A percentile compares a stretch with the other conserved stretches of the same genome.
Evolutionary conservation across 2,888 invertebrate species (phyloP).

Genomic region (Chrysodeixis includens): DNA sequence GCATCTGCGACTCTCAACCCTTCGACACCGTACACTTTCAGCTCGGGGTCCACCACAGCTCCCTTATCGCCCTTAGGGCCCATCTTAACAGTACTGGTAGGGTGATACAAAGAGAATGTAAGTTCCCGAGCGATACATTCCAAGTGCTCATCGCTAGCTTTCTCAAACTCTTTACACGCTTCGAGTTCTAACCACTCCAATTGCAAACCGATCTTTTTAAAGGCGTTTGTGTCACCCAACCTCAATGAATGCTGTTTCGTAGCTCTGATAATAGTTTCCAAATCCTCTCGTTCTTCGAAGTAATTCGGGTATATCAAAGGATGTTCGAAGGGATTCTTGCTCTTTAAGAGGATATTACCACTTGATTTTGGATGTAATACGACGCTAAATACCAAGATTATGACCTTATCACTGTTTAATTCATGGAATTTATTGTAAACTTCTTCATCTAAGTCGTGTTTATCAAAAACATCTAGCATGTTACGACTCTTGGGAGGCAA

Average conservation of each 20-base stretch:
- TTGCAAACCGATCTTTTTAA: constrained; percentile 68
- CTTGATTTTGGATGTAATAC: constrained; percentile 91
- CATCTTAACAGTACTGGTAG: constrained; percentile 91
- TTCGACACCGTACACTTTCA: constrained; percentile 87
- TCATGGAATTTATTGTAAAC: constrained; percentile 62
- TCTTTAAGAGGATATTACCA: constrained; percentile 91
- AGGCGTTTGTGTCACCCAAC: constrained; percentile 69
- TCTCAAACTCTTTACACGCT: constrained; percentile 67
- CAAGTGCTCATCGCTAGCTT: constrained; percentile 66
- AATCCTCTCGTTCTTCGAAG: constrained; percentile 88
- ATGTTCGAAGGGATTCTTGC: constrained; percentile 90
- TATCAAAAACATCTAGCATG: constrained; percentile 65
- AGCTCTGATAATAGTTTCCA: constrained; percentile 69
- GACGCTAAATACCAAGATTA: constrained; percentile 87
- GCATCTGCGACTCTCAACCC: constrained; percentile 90
- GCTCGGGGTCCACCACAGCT: constrained; percentile 89
- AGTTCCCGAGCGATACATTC: constrained; percentile 71
- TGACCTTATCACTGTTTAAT: constrained; percentile 67
- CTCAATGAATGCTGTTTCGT: constrained; percentile 65
- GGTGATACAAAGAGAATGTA: constrained; percentile 91
- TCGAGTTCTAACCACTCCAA: constrained; percentile 72
- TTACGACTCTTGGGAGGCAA: constrained; percentile 63
- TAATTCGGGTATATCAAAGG: constrained; percentile 91
- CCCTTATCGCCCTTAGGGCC: constrained; percentile 81
- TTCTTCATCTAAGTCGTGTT: constrained; percentile 68